Conservation (phyloP, 2,888 invertebrate genomes). For the Odontocolon sp. region DNA sequence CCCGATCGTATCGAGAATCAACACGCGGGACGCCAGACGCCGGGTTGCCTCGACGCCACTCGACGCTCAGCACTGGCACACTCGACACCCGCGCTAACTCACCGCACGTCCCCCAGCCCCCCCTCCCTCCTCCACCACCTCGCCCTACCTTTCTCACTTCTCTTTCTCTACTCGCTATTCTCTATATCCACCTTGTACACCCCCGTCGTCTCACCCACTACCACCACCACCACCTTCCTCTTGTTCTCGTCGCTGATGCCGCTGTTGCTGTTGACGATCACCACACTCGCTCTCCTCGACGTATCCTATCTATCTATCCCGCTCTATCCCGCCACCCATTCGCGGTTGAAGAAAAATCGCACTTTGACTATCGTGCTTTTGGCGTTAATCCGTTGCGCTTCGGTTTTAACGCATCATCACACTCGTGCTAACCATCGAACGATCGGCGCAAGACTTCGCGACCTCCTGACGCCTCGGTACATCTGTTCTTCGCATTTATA, state of each 20-base stretch:
- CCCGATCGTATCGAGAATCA: slow-evolving; percentile 1
- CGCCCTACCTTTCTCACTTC: slow-evolving; percentile 42
- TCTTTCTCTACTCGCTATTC: no score
- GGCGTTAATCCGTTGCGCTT: slow-evolving; percentile 53
- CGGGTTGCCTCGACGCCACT: slow-evolving; percentile 60
- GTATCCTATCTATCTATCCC: background rate
- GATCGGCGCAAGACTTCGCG: background rate
- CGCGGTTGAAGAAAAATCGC: slow-evolving; percentile 38
- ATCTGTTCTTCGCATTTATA: background rate
- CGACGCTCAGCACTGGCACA: slow-evolving; percentile 52
- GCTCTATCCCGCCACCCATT: background rate
- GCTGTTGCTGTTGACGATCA: no score
- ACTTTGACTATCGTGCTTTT: slow-evolving; percentile 45
- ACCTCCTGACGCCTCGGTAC: background rate
- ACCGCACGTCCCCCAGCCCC: slow-evolving; percentile 40
- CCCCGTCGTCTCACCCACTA: slow-evolving; percentile 54
- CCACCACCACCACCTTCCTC: slow-evolving; percentile 25
- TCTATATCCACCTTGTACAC: slow-evolving; percentile 42
- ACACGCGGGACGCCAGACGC: slow-evolving; percentile 59
- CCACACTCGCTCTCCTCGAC: slow-evolving; percentile 1
- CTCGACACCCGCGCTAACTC: slow-evolving; percentile 54
- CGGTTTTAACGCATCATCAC: slow-evolving; percentile 29
- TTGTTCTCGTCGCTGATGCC: slow-evolving; percentile 25
- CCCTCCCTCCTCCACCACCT: slow-evolving; percentile 26
- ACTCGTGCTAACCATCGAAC: slow-evolving; percentile 33